Conservation (phyloP, 2,888 invertebrate species). For the Acleris emargana region DNA sequence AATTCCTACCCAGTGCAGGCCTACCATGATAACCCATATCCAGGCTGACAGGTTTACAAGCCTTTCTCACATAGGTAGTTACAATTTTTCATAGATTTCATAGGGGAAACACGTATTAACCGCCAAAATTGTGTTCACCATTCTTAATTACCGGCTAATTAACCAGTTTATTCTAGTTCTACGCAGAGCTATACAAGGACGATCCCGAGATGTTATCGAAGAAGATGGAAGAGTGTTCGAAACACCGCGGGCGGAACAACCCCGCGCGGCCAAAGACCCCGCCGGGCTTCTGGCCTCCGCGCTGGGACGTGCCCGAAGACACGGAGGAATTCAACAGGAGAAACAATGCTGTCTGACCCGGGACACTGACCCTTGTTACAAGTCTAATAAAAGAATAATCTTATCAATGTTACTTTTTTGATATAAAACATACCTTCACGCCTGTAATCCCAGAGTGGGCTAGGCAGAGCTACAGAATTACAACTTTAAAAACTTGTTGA, state of each 20-base stretch:
- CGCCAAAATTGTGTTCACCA: neutral
- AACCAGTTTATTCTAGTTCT: constrained; percentile 60
- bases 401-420: no score
- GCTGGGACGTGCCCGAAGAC: constrained; percentile 70
- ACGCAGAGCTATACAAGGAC: constrained; percentile 66
- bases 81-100: no score
- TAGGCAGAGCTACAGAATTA: no score
- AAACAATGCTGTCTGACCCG: constrained; percentile 50
- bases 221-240: constrained; percentile 71
- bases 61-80: no score
- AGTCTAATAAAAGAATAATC: no score
- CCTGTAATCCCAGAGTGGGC: no score
- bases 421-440: no score
- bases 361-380: neutral
- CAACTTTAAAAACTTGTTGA: no score
- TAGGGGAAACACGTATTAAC: no score
- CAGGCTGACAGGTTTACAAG: no score
- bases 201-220: constrained; percentile 63
- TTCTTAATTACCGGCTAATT: neutral
- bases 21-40: no score
- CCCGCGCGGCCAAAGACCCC: constrained; percentile 68
- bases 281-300: constrained; percentile 73
- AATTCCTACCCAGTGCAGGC: no score
- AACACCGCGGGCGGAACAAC: constrained; percentile 68
- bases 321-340: constrained; percentile 73